These are phyloP conservation scores for Dendroctonus valens DNA, from an alignment of 1,140 invertebrate species.

Conservation along the genomic window DNA sequence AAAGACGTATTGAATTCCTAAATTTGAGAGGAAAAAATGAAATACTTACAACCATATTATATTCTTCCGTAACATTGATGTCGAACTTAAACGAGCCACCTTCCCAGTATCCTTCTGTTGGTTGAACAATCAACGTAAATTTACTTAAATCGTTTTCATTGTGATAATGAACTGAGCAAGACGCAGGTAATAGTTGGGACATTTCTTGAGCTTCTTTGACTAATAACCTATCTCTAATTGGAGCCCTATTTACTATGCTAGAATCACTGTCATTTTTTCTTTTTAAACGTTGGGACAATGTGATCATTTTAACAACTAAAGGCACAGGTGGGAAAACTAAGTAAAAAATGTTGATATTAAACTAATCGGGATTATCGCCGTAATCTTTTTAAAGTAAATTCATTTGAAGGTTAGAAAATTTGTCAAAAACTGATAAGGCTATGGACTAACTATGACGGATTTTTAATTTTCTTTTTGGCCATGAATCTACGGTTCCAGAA, in stretches of 20 bases:
- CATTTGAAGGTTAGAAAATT: no score
- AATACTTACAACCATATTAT: constrained; percentile 86
- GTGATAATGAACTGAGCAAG: constrained; percentile 76
- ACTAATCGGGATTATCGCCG: no score
- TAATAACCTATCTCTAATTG: constrained; percentile 80
- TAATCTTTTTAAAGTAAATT: no score
- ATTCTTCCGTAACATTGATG: constrained; percentile 87
- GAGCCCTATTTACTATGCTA: constrained; percentile 63
- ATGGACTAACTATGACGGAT: no score
- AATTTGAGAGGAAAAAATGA: background rate
- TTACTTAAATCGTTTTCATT: constrained; percentile 81
- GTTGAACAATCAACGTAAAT: constrained; percentile 75
- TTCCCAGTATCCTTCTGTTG: constrained; percentile 88
- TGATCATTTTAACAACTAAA: constrained; percentile 63
- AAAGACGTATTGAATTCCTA: background rate
- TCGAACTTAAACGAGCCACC: constrained; percentile 84
- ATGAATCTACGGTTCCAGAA: no score
- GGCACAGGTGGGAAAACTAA: no score
- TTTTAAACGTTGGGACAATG: constrained; percentile 76
- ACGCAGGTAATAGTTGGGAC: constrained; percentile 77
- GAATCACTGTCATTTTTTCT: constrained; percentile 54
- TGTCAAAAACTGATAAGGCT: no score
- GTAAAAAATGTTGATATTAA: no score
- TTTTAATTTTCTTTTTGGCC: no score
- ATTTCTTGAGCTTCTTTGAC: constrained; percentile 91